phyloP scores from a whole-genome alignment of 2,797 vertebrate species.

The Phataginus tricuspis region DNA sequence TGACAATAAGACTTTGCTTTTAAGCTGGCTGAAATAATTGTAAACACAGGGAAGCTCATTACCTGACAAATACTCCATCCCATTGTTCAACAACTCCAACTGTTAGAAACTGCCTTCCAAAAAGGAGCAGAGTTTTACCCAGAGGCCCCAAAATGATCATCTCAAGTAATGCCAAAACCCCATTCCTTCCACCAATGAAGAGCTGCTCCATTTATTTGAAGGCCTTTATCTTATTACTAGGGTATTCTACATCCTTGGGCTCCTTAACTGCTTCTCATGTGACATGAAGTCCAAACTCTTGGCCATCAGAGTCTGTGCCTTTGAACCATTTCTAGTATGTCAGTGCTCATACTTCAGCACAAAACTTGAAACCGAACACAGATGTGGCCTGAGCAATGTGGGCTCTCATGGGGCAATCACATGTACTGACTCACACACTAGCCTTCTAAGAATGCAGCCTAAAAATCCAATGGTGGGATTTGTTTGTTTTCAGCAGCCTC shows the following conservation, averaged over 20 bases:
- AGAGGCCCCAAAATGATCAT: not conserved
- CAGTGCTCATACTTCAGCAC: not conserved
- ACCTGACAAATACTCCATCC: not conserved
- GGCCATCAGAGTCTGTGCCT: not conserved
- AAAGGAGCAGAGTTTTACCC: not conserved
- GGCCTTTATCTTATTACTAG: not conserved
- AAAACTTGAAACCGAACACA: not conserved
- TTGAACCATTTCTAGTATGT: not conserved
- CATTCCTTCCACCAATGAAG: not conserved
- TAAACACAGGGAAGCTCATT: not conserved
- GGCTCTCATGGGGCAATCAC: not conserved
- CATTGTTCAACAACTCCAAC: not conserved
- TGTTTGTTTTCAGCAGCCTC: not conserved
- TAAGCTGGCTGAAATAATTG: not conserved
- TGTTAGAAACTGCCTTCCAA: not conserved
- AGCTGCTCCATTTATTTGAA: not conserved
- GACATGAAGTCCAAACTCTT: not conserved
- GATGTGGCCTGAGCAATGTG: not conserved
- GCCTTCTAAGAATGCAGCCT: not conserved
- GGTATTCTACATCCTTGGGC: not conserved
- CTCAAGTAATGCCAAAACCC: not conserved
- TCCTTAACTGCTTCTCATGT: not conserved
- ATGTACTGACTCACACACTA: not conserved
- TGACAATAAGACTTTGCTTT: not conserved
- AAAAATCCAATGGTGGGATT: not conserved